Evolutionary conservation across 2,113 vertebrate species (phyloP), one percentile per base, ranked within the genome.

Genomic region (Crotalus horridus): DNA sequence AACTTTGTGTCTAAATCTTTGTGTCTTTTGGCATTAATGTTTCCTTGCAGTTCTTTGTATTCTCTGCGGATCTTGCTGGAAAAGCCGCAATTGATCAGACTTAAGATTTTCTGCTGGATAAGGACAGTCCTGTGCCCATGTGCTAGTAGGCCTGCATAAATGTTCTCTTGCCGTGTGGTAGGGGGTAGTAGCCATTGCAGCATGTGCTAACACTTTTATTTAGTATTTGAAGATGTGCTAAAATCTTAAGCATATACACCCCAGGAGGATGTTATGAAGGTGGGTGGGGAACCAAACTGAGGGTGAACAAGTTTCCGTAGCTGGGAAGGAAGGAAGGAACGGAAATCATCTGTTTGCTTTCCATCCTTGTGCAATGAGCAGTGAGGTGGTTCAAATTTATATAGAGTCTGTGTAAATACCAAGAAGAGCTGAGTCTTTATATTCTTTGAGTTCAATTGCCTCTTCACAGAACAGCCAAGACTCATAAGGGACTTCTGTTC

Each of bases 381-480:
- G 43, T 53, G 3, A 94, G 95, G 92, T 94, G 94, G 51, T 88
- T 39, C 88, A 91, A 91, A 15, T 95, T 89, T 87, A 0, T 93
- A 88, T 92, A 92, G 94, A 91, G 93, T 88, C 90, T 1, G 0
- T 11, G 13, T 20, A 91, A 93, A 87, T 12, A n/a, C 0, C 0
- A 69, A 11, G 93, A 81, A 53, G 93, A 93, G 74, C 91, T 54
- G 74, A 17, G 0, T 92, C 94, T 91, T 3, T 23, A 3, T 93
- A 53, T 87, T 91, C 92, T 90, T n/a, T 51, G 48, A 6, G 4
- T 90, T 90, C 92, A 87, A 88, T 87, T 86, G 88, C 87, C 15
- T 54, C 81, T 43, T 33, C 58, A 43, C 58, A 51, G 48, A 51
- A 51, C 48, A 51, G 48, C 48, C 48, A 51, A 48, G 48, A 51